A percentile compares a stretch with the other conserved stretches of the same genome.
Conservation (phyloP, 2,888 invertebrate genomes). For the Chrysomela aeneicollis region DNA sequence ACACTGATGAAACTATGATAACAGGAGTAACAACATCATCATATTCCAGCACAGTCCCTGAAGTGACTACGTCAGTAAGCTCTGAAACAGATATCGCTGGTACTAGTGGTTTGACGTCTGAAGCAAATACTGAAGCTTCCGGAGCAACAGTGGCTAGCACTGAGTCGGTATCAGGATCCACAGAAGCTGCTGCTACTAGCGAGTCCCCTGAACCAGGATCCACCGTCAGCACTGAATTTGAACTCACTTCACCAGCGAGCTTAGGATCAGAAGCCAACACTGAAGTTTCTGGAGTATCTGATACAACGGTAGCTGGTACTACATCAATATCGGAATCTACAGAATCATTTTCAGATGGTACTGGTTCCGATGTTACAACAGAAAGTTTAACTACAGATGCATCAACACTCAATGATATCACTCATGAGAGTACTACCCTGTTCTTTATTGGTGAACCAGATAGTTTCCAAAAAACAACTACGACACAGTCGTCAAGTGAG, state of each 20-base stretch:
- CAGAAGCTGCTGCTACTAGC: slow-evolving; percentile 14
- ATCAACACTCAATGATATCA: no score
- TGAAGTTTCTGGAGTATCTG: no score
- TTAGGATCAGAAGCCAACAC: no score
- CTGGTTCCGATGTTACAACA: slow-evolving; percentile 12
- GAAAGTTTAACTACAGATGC: slow-evolving; percentile 25
- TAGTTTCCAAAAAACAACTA: neutral
- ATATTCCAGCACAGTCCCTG: neutral
- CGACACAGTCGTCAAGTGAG: slow-evolving; percentile 26
- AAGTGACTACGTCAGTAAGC: neutral
- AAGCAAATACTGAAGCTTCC: no score
- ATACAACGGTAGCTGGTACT: no score
- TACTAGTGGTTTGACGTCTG: no score
- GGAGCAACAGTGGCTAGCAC: no score
- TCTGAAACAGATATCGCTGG: neutral
- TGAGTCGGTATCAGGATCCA: neutral
- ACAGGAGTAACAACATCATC: neutral
- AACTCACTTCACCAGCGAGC: no score
- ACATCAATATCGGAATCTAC: slow-evolving; percentile 1
- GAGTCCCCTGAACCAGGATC: no score
- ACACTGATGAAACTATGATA: neutral
- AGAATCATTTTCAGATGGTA: slow-evolving; percentile 16
- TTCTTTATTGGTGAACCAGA: no score
- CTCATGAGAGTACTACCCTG: no score
- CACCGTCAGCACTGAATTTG: no score